These are phyloP conservation scores for Ganaspis sp. DNA, from an alignment of 1,140 invertebrate species.

Conservation along the genomic window DNA sequence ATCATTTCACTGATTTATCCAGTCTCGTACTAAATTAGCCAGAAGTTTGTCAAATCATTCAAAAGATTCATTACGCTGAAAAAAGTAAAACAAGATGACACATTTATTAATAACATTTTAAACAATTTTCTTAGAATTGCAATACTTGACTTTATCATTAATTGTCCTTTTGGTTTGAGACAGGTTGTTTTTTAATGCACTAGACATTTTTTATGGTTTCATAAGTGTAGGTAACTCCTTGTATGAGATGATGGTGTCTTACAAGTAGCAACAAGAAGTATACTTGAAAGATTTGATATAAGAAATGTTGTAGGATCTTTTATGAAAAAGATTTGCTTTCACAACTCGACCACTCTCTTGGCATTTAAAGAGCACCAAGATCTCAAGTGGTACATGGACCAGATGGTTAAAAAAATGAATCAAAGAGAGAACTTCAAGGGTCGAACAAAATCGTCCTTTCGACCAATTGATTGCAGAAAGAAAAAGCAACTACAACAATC, in stretches of 20 bases:
- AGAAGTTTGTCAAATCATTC: no score
- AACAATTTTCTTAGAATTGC: no score
- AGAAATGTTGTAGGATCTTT: conserved; percentile 15
- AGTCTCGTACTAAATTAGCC: no score
- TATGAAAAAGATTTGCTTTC: conserved; percentile 28
- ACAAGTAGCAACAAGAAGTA: conserved; percentile 27
- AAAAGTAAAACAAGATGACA: no score
- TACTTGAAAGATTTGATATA: conserved; percentile 27
- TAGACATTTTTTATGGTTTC: no score
- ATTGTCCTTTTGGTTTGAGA: no score
- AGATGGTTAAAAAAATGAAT: background rate
- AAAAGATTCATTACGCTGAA: no score
- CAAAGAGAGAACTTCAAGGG: conserved; percentile 1
- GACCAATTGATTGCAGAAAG: background rate
- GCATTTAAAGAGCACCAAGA: conserved; percentile 7
- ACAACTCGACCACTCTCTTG: conserved; percentile 26
- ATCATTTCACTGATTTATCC: no score
- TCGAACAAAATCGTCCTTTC: conserved; percentile 6
- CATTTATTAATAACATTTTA: no score
- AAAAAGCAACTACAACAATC: background rate
- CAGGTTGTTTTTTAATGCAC: no score
- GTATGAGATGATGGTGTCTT: background rate
- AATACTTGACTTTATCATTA: no score
- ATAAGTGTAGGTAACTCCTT: no score
- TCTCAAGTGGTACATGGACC: background rate